Evolutionary conservation across 1,140 invertebrate species (phyloP).

Genomic region (Drosophila albomicans): DNA sequence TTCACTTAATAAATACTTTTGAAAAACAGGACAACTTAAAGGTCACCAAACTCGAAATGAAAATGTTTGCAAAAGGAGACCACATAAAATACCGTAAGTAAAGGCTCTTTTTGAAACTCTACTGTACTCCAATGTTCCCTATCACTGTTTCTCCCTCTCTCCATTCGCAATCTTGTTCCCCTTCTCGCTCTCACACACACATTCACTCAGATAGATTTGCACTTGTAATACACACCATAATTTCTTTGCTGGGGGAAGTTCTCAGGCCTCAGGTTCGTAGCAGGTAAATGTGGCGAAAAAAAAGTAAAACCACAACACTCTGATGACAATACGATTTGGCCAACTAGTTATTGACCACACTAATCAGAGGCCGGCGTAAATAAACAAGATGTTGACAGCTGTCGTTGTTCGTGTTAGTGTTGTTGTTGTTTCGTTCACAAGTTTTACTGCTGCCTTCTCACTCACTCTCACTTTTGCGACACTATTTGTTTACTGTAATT

Average conservation of each 20-base stretch:
- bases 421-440: not conserved
- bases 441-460: not conserved
- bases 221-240: slow-evolving; percentile 32
- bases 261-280: not conserved
- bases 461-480: not conserved
- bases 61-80: not conserved
- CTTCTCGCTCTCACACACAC: not conserved
- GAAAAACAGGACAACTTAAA: not conserved
- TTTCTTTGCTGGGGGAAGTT: slow-evolving; percentile 6
- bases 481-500: slow-evolving; percentile 21
- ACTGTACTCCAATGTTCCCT: not conserved
- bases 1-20: too few relatives aligned
- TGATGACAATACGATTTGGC: slow-evolving; percentile 21
- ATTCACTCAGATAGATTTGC: not conserved
- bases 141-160: not conserved
- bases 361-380: slow-evolving; percentile 40
- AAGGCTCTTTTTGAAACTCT: not conserved
- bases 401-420: slow-evolving; percentile 22
- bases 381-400: slow-evolving; percentile 51
- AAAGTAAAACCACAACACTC: slow-evolving; percentile 1
- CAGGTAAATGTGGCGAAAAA: not conserved
- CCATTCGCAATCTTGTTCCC: not conserved
- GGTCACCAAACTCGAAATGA: too few relatives aligned
- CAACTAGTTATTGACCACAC: slow-evolving; percentile 38
- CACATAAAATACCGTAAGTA: too few relatives aligned